Evolutionary conservation across 2,888 invertebrate genomes (phyloP), one percentile per base, ranked within the genome.

Genomic region (Macrophya annulata): DNA sequence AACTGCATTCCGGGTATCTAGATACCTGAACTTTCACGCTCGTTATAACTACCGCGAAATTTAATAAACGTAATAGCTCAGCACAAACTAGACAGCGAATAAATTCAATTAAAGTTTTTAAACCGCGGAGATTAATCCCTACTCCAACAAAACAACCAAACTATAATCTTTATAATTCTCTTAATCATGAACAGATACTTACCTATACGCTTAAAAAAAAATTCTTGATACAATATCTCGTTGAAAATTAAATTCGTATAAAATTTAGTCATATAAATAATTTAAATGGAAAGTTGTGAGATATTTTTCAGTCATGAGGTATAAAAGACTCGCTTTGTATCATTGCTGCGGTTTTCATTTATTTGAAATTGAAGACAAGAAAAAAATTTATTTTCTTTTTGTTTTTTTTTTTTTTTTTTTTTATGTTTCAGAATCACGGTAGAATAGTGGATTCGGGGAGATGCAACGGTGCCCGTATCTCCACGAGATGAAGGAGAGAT

Each of bases 401-500:
- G 65, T 84, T 59, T 84, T 62, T n/a, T 21, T 85, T 86, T 55
- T 74, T 21, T 15, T 81, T 71, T 25, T 59, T 43, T n/a, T 51
- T 9, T 15, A 3, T 81, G 81, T 81, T 81, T 10, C 62, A 81
- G 81, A 81, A 59, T 21, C 81, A 62, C 51, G 81, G 59, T 43
- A 43, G 62, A 81, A 81, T 68, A 55, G 85, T 76, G 82, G 74
- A 72, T 62, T 85, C 87, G 90, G 95, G 95, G 96, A 95, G 94
- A 97, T 97, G 97, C 97, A 97, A 95, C 96, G 97, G 94, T 98
- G 97, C 95, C 98, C 98, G 92, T 98, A 98, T 95, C 96, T 98
- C 94, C 97, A 97, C 95, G 98, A 98, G 96, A 98, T 98, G 98
- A 97, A 97, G 95, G 97, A 98, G 96, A 97, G 98, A 92, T 95